Evolutionary conservation across 2,888 invertebrate genomes (phyloP).

Genomic region (Palloptera scutellata): DNA sequence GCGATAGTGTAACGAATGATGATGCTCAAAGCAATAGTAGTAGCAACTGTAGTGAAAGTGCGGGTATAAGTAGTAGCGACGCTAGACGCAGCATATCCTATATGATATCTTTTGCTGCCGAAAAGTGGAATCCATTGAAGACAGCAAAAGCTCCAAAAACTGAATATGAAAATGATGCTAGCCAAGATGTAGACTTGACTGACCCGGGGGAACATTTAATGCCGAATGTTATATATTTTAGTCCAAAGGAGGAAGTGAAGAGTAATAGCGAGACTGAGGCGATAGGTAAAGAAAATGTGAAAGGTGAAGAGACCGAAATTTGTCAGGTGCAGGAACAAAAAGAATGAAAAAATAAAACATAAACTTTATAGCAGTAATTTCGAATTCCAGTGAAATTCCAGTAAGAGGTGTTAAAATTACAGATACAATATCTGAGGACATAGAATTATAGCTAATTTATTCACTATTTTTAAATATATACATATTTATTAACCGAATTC

Average conservation of each 20-base stretch:
- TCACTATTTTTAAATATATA: too few species aligned
- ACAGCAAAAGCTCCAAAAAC: neutral
- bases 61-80: neutral
- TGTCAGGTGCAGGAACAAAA: too few species aligned
- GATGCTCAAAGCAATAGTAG: slow-evolving; percentile 9
- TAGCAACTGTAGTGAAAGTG: neutral
- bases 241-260: slow-evolving; percentile 19
- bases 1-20: neutral
- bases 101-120: slow-evolving; percentile 37
- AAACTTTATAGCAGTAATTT: too few species aligned
- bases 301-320: too few species aligned
- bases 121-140: slow-evolving; percentile 45
- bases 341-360: too few species aligned
- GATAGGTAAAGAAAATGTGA: too few species aligned
- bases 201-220: slow-evolving; percentile 42
- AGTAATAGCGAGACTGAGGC: too few species aligned
- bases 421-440: too few species aligned
- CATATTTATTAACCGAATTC: too few species aligned
- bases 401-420: too few species aligned
- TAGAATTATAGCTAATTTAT: too few species aligned
- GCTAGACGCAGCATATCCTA: neutral
- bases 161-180: neutral
- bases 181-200: slow-evolving; percentile 21
- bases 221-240: slow-evolving; percentile 48
- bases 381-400: too few species aligned